phyloP scores from a whole-genome alignment of 2,797 vertebrate species.

The Acridotheres tristis region DNA sequence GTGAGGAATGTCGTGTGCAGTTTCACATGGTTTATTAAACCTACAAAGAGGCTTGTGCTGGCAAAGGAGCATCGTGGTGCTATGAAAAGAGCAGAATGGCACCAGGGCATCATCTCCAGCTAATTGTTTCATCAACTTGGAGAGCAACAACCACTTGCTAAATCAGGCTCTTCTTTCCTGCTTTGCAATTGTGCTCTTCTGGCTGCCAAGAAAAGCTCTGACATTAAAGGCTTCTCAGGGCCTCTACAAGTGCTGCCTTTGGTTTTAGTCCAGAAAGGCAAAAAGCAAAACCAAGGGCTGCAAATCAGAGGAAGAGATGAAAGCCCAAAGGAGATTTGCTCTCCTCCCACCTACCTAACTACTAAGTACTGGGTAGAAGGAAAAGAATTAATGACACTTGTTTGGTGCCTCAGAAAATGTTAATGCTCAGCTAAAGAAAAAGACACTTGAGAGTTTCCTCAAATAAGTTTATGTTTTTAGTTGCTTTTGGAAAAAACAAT shows the following conservation, averaged over 20 bases:
- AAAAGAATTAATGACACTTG: neutral
- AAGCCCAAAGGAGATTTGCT: neutral
- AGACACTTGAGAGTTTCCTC: neutral
- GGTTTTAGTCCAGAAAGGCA: slow-evolving; percentile 30
- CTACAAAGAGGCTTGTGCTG: neutral
- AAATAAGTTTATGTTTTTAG: slow-evolving; percentile 6
- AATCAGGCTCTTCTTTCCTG: slow-evolving; percentile 32
- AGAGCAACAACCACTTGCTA: neutral
- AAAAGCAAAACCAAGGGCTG: neutral
- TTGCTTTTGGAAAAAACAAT: slow-evolving; percentile 21
- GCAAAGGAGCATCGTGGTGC: neutral
- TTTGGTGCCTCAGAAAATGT: neutral
- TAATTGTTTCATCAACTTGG: slow-evolving; percentile 49
- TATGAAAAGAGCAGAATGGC: slow-evolving; percentile 11
- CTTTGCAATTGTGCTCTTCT: slow-evolving; percentile 20
- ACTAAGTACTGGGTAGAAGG: neutral
- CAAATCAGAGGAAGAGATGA: neutral
- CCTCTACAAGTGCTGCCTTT: slow-evolving; percentile 12
- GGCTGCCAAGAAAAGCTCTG: slow-evolving; percentile 46
- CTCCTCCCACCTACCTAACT: neutral
- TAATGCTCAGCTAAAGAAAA: neutral
- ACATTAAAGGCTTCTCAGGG: neutral
- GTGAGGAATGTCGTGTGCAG: accelerated
- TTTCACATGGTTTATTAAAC: neutral
- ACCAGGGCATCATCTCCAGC: slow-evolving; percentile 17